A percentile compares a stretch with the other conserved stretches of the same genome.
Conservation (phyloP, 2,113 vertebrate genomes). For the Trochalopteron elliotii region DNA sequence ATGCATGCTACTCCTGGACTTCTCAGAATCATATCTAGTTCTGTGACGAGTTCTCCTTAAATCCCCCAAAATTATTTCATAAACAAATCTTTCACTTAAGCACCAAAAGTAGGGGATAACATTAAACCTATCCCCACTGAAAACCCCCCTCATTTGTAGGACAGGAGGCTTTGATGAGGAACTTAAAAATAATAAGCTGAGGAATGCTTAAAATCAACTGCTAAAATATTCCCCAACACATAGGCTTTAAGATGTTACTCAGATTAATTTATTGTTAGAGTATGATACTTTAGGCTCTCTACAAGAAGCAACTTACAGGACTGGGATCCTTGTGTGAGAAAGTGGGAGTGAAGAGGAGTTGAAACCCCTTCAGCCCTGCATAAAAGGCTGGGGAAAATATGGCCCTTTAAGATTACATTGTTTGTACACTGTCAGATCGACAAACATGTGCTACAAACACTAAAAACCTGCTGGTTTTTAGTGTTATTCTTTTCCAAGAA, state of each 20-base stretch:
- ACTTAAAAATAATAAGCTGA: not conserved
- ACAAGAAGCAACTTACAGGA: not conserved
- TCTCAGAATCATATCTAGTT: not conserved
- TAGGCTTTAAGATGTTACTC: not conserved
- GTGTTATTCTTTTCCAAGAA: not conserved
- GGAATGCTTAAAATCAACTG: not conserved
- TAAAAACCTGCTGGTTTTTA: not conserved
- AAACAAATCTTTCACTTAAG: not conserved
- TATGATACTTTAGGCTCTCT: not conserved
- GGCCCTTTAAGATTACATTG: not conserved
- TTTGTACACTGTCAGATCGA: not conserved
- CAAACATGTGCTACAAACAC: not conserved
- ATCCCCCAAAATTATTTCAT: not conserved
- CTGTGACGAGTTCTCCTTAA: not conserved
- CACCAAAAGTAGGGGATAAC: not conserved
- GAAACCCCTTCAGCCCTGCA: not conserved
- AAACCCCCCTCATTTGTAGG: not conserved
- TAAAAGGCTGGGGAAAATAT: not conserved
- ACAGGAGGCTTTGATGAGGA: not conserved
- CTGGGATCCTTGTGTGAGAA: not conserved
- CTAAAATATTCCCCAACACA: not conserved
- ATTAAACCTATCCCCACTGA: not conserved
- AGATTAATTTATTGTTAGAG: not conserved
- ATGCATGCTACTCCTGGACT: not conserved
- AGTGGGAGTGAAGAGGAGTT: not conserved